Base-by-base conservation (phyloP, 1,140 invertebrate species). In the Megalopta genalis region DNA sequence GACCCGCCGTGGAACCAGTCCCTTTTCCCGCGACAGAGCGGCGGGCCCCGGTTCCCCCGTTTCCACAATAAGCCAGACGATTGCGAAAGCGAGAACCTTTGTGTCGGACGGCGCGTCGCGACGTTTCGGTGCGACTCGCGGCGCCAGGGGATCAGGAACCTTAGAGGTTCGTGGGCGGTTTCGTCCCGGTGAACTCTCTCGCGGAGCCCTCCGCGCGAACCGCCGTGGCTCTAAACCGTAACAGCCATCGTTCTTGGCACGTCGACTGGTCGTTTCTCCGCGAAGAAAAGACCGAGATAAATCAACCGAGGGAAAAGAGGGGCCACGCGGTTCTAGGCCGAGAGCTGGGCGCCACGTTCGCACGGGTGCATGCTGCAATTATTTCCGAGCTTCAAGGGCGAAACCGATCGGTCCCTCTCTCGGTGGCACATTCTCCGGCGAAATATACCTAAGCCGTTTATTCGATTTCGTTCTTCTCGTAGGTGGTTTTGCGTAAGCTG, bases 321-420 rank as follows among this genome's bases (percentile, higher is more conserved):
- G 49, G 2, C 0, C 21, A 21, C 42, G 39, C 0, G 23, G 23
- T 68, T 78, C 73, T 84, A 77, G 86, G 72, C 77, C 76, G 81
- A 70, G 81, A 70, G 52, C 12, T 60, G 68, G 76, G 75, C 76
- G 75, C 71, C 86, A 71, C 54, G 83, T 85, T 86, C 86, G 64
- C 80, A 77, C 80, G 83, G 82, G 62, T 65, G 80, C 62, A 62
- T 21, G n/a, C 27, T 14, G 66, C 72, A 69, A 85, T 81, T 74
- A 79, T 81, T 77, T 80, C 73, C 83, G 60, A 65, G 81, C 70
- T 86, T 83, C 80, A 86, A 86, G 77, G 84, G 81, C 83, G 78
- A 66, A 64, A 81, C 52, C 62, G 52, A 70, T 37, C 62, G 80
- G 27, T 32, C 49, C 32, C 32, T 1, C 32, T 32, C 32, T 32